phyloP scores from a whole-genome alignment of 2,888 invertebrate species.

The Amitus sp. region DNA sequence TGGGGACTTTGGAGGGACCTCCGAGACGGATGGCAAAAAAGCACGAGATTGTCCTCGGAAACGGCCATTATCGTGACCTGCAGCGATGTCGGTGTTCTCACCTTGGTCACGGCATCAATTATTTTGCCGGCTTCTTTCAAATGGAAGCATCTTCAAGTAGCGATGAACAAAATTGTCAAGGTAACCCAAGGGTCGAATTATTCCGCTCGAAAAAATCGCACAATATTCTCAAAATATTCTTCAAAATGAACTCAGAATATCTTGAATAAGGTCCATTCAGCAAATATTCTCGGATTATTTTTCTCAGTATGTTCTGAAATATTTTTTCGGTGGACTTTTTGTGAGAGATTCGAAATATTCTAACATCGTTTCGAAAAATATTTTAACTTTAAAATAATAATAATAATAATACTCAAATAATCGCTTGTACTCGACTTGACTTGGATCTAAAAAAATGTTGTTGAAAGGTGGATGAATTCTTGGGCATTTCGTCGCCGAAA shows the following conservation, averaged over 20 bases:
- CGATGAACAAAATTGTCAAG: slow-evolving; percentile 68
- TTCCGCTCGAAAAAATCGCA: no score
- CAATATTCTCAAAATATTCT: background rate
- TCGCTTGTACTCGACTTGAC: background rate
- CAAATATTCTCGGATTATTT: no score
- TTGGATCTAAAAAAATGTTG: background rate
- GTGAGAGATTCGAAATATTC: no score
- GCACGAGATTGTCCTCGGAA: slow-evolving; percentile 69
- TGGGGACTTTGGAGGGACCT: slow-evolving; percentile 70
- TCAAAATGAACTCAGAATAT: no score
- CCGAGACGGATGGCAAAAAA: slow-evolving; percentile 67
- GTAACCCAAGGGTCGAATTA: slow-evolving; percentile 19
- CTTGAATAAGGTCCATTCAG: no score
- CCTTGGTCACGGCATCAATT: slow-evolving; percentile 67
- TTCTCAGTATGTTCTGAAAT: no score
- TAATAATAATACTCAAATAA: no score
- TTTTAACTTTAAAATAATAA: no score
- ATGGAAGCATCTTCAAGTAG: slow-evolving; percentile 68
- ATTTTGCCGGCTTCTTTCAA: slow-evolving; percentile 68
- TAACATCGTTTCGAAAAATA: no score
- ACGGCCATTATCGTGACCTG: slow-evolving; percentile 70
- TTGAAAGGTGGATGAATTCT: slow-evolving; percentile 51
- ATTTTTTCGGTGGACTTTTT: background rate
- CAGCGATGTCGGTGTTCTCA: slow-evolving; percentile 70
- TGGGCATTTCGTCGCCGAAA: slow-evolving; percentile 46